Evolutionary conservation across 2,888 invertebrate genomes (phyloP), one percentile per base, ranked within the genome.

Genomic region (Teleogryllus oceanicus): DNA sequence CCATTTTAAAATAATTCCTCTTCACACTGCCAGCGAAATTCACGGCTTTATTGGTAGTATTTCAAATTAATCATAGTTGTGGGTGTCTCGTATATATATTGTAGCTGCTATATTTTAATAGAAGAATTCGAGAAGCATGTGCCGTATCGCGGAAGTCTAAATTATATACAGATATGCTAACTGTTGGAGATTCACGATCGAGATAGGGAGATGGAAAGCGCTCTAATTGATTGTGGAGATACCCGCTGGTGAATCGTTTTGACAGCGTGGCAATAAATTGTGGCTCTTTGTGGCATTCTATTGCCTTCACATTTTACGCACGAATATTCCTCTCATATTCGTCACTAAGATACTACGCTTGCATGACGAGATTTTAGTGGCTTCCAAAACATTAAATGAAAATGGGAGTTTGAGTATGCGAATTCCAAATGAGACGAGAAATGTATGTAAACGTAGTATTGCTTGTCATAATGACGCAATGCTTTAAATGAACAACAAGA

Each of bases 1-100:
- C 62, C 62, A 62, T 62, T 62, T 62, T 62, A 62, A 62, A 62
- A 62, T 62, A 18, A 62, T 62, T 62, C n/a, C 62, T 62, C 62
- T 62, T 62, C 62, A 62, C 62, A n/a, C 62, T n/a, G 16, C 13
- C 62, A n/a, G 11, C n/a, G 16, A 62, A 62, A 62, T 62, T 62
- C 62, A 18, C 16, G n/a, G 62, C 62, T 62, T 62, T 62, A 62
- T 62, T 62, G 62, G n/a, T 62, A 16, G n/a, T 18, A 13, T 62
- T 62, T 62, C 62, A 13, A 62, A 62, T 62, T 62, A 62, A 62
- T 62, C 62, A 62, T 62, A 62, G 62, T 62, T n/a, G 16, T 18
- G 62, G n/a, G n/a, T 62, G 13, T 62, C 13, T n/a, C 16, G n/a
- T 13, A 62, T 62, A n/a, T 62, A 62, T 62, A 18, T 62, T n/a